Evolutionary conservation across 2,797 vertebrate species (phyloP).

Genomic region (Artibeus jamaicensis): DNA sequence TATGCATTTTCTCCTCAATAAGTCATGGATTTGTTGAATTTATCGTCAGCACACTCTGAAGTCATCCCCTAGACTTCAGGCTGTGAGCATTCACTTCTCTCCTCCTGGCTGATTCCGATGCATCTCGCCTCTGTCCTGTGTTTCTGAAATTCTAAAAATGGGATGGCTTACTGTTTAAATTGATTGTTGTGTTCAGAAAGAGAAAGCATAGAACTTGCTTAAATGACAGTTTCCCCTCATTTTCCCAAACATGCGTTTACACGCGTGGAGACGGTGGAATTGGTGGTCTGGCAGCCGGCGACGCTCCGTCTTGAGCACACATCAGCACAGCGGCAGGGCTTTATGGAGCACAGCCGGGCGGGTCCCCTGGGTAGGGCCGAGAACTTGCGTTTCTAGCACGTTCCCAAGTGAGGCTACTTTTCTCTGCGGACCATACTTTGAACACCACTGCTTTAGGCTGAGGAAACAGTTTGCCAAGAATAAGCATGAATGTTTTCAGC

Average conservation of each 20-base stretch:
- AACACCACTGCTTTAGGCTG: not conserved
- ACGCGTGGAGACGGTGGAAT: not conserved
- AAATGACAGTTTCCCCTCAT: not conserved
- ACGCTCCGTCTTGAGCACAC: not conserved
- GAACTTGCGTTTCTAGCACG: not conserved
- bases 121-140: not conserved
- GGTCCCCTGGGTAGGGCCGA: not conserved
- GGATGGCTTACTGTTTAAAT: not conserved
- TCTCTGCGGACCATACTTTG: not conserved
- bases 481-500: not conserved
- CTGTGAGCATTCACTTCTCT: not conserved
- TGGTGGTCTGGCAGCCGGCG: accelerated
- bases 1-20: constrained; percentile 46
- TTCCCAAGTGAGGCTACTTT: not conserved
- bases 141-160: not conserved
- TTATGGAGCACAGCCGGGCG: not conserved
- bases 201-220: not conserved
- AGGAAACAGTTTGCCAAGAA: not conserved
- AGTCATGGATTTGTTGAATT: constrained; percentile 40
- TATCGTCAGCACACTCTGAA: constrained; percentile 1
- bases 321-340: not conserved
- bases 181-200: not conserved
- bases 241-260: not conserved
- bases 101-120: not conserved
- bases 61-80: not conserved